A percentile compares a stretch with the other conserved stretches of the same genome.
phyloP scores from a whole-genome alignment of 2,888 invertebrate genomes.

The Leistus spinibarbis region DNA sequence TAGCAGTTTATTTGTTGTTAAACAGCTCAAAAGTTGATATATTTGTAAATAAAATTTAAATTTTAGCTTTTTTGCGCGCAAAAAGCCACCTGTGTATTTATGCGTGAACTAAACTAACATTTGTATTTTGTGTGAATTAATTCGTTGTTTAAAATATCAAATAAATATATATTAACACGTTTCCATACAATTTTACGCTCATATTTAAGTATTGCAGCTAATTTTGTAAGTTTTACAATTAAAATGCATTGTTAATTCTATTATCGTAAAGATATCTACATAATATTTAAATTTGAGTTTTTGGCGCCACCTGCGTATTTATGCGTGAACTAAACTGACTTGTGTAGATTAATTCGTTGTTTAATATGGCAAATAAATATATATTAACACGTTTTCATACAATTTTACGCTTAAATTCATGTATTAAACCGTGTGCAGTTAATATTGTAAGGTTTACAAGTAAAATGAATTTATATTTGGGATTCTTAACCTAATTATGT shows the following conservation, averaged over 20 bases:
- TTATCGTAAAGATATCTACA: too few relatives aligned
- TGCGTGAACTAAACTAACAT: background rate
- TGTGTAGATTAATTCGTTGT: background rate
- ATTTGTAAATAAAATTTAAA: too few relatives aligned
- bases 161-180: conserved; percentile 11
- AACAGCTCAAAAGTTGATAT: too few relatives aligned
- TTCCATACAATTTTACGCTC: conserved; percentile 1
- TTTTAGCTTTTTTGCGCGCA: background rate
- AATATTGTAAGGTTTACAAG: conserved; percentile 9
- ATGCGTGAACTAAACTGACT: background rate
- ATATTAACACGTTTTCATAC: conserved; percentile 1
- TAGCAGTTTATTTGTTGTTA: too few relatives aligned
- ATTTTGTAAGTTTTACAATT: conserved; percentile 9
- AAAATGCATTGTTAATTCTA: too few relatives aligned
- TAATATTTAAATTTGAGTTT: too few relatives aligned
- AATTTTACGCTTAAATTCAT: background rate
- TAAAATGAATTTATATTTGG: too few relatives aligned
- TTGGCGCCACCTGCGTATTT: background rate
- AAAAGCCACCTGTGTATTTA: background rate
- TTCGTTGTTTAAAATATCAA: conserved; percentile 4
- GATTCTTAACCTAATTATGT: conserved; percentile 14
- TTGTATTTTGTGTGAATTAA: background rate
- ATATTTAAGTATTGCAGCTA: background rate
- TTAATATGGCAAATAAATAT: conserved; percentile 16
- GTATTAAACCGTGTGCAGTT: background rate